Percentiles rank a stretch among this genome's conserved stretches.
These are phyloP conservation scores for Hystrix brachyura DNA, from an alignment of 2,113 vertebrate genomes.

Conservation along the genomic window DNA sequence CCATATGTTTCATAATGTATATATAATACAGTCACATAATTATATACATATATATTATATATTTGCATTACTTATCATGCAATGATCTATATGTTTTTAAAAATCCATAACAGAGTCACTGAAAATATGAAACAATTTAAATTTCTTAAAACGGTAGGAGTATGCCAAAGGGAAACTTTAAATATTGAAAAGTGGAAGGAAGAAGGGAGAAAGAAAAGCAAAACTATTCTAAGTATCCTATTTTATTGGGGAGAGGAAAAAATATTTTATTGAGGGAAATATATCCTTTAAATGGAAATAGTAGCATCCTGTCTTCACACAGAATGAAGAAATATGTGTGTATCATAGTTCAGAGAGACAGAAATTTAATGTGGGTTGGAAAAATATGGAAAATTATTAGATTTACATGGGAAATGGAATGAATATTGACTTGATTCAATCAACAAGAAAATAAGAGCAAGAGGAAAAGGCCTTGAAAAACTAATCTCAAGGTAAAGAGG, in stretches of 20 bases:
- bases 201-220: background rate
- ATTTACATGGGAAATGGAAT: constrained; percentile 27
- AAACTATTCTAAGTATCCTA: constrained; percentile 6
- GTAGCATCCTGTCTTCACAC: background rate
- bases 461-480: background rate
- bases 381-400: constrained; percentile 17
- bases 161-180: constrained; percentile 21
- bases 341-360: background rate
- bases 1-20: background rate
- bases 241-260: background rate
- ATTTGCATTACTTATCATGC: background rate
- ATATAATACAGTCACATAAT: background rate
- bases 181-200: background rate
- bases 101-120: background rate
- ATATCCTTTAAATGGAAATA: background rate
- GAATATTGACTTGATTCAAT: constrained; percentile 9
- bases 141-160: background rate
- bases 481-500: background rate
- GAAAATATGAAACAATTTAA: background rate
- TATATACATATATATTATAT: background rate
- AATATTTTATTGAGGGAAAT: background rate
- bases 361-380: background rate
- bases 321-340: background rate
- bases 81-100: background rate
- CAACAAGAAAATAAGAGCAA: background rate